Evolutionary conservation across 2,888 invertebrate genomes (phyloP), one percentile per base, ranked within the genome.

Genomic region (Choristoneura rosaceana): DNA sequence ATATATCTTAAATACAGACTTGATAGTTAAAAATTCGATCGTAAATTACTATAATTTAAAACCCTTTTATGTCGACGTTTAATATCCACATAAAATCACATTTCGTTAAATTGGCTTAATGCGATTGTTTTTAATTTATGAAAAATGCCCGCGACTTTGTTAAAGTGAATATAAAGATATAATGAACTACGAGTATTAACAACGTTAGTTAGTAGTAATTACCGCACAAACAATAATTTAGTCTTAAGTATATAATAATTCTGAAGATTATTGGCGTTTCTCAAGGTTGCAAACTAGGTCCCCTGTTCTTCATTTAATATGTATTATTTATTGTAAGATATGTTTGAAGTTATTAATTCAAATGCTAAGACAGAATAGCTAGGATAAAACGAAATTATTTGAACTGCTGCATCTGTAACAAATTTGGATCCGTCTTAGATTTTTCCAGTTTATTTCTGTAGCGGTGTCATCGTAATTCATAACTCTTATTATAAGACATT

Each of bases 401-500:
- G 33, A 17, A 67, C 52, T 55, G 34, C 47, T 66, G 43, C 33
- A 60, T 52, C 33, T 14, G 25, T 66, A 66, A 47, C 47, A 45
- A 52, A 41, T 58, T 15, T 41, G 12, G 14, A 45, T 38, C 25
- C 10, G 14, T 41, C 47, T 58, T 38, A 61, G 38, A 71, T 38
- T 43, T 60, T 41, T 34, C 55, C 61, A 17, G 55, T 47, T 63
- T 68, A 63, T 63, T 59, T 47, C 47, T 41, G 43, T 55, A 47
- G 47, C 50, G 38, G 15, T 41, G 55, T 71, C 62, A 62, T 63
- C 68, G 15, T 68, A 68, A 71, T 71, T 59, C 63, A 63, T 68
- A 62, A 47, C 41, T 55, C 62, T 68, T 67, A 71, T 67, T 67
- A 63, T 71, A n/a, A 63, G 55, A 68, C 25, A 58, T 47, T 63